These are phyloP conservation scores for Tipula vernalis DNA, from an alignment of 2,888 invertebrate species.

Conservation along the genomic window DNA sequence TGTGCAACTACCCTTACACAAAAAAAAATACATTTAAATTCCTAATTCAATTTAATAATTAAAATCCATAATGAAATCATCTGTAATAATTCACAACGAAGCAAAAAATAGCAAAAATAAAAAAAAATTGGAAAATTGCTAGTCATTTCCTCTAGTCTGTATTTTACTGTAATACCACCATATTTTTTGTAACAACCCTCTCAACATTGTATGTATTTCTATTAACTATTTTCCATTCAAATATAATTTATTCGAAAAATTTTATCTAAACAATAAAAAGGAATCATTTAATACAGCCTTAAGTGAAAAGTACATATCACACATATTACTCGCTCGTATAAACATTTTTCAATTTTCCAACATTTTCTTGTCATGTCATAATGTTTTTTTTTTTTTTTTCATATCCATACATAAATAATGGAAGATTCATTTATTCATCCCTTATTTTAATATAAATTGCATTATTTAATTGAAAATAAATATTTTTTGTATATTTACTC, in stretches of 20 bases:
- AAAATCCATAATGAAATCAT: background rate
- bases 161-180: background rate
- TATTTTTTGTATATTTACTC: background rate
- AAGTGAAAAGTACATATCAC: background rate
- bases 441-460: conserved; percentile 4
- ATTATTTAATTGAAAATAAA: conserved; percentile 4
- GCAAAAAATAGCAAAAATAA: background rate
- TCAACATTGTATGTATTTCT: background rate
- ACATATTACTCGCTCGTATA: background rate
- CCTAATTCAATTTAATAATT: background rate
- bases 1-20: background rate
- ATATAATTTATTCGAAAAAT: background rate
- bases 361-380: conserved; percentile 4
- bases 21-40: background rate
- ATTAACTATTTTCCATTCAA: background rate
- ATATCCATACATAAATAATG: background rate
- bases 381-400: background rate
- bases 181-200: background rate
- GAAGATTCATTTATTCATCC: background rate
- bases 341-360: background rate
- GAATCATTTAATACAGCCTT: background rate
- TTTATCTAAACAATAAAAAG: background rate
- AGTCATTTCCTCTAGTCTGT: background rate
- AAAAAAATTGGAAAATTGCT: background rate
- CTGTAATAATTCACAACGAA: background rate